A percentile compares a stretch with the other conserved stretches of the same genome.
Conservation (phyloP, 1,140 invertebrate genomes). For the Papilio aristodemus region DNA sequence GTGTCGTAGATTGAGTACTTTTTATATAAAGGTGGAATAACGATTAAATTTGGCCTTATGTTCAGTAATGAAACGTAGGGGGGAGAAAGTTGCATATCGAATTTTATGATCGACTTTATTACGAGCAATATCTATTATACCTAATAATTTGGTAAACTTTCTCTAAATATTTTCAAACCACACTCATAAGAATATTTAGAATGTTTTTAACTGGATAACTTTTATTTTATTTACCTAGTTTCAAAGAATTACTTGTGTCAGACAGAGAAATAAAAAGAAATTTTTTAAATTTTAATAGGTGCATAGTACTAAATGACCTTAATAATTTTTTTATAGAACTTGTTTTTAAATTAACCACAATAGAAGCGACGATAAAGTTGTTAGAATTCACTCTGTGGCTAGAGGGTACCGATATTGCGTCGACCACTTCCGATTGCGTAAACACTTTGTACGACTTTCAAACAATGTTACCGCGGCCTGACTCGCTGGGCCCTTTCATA, state of each 20-base stretch:
- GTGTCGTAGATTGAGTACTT: background rate
- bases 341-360: background rate
- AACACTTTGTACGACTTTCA: slow-evolving; percentile 32
- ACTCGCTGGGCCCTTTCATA: slow-evolving; percentile 3
- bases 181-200: no score
- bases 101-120: background rate
- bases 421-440: slow-evolving; percentile 48
- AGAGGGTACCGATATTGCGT: background rate
- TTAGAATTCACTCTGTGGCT: slow-evolving; percentile 1
- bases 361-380: background rate
- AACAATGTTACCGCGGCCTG: slow-evolving; percentile 15
- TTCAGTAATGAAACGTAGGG: background rate
- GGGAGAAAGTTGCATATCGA: background rate
- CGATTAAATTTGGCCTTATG: background rate
- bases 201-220: no score
- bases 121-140: background rate
- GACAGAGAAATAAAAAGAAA: no score
- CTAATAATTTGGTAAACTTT: background rate
- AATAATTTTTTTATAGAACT: background rate
- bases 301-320: background rate
- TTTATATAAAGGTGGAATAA: background rate
- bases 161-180: background rate
- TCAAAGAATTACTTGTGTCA: no score
- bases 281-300: no score
- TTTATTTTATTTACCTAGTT: no score